Evolutionary conservation across 2,888 invertebrate species (phyloP), one percentile per base, ranked within the genome.

Genomic region (Philonicus albiceps): DNA sequence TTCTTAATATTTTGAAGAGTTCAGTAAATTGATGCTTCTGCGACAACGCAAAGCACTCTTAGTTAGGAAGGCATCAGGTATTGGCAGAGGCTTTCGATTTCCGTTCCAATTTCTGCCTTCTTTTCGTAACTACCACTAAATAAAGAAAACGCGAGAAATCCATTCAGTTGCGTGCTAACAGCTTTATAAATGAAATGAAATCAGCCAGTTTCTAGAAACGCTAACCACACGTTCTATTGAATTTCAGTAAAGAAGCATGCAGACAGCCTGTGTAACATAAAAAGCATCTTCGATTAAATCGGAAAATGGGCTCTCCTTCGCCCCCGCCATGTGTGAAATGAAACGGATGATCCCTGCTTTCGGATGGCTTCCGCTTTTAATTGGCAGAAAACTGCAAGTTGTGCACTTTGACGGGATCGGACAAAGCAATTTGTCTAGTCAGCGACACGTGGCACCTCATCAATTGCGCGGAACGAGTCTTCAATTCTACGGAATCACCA

Each of bases 391-490:
- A 40, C 34, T 40, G 76, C 76, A 76, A 76, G 40, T 40, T 76
- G 37, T n/a, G 40, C 76, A 13, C 43, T 76, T 76, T 37, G 34
- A 78, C 3, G 30, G 16, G 3, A 2, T 3, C 19, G 11, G 55
- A 6, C 55, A 81, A 81, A 55, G 34, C 34, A 22, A 81, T 81
- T 64, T 31, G 81, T 55, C 37, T 81, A 81, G 81, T 81, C 55
- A 81, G 34, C 37, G 64, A 37, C 81, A 55, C 81, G 64, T 81
- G 81, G n/a, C 55, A 49, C 7, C 49, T 1, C 37, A 11, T 11
- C 64, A 81, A 81, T 81, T 81, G 55, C 55, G 55, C 55, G 49
- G 8, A 37, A 19, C 30, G 55, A 81, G 34, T 19, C 55, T 81
- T 64, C 31, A 64, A 81, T 53, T 80, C 31, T 53, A 27, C 40